Evolutionary conservation across 2,888 invertebrate species (phyloP), one percentile per base, ranked within the genome.

Genomic region (Mesoligia furuncula): DNA sequence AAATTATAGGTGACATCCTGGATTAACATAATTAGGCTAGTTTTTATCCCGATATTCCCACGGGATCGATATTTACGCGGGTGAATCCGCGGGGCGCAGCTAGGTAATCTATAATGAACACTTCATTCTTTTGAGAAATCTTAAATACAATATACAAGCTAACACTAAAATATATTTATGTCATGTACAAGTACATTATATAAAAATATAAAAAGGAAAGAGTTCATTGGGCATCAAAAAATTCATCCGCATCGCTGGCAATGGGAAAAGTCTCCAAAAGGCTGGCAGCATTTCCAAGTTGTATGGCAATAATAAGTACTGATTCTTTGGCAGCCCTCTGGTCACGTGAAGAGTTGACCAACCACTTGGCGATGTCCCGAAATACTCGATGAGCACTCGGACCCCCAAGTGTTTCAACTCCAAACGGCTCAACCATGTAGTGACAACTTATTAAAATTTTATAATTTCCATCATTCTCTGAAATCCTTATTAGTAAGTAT

Each of bases 401-500:
- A 51, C 51, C 8, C 20, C 51, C 51, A 2, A 51, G 51, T 17
- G 51, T 51, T 51, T 51, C 51, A 20, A 20, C 51, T 20, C 20
- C 51, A 20, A 20, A 51, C 20, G 20, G 51, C 51, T 51, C 51
- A 20, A 17, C 20, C 51, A 20, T 51, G 2, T 51, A 51, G 13
- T 45, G 4, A 45, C 45, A 13, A 45, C 0, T 45, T 45, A 13
- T 45, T 45, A 13, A 45, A 1, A 42, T 13, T 42, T 42, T 42
- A 11, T 42, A 42, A 24, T 51, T 65, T 36, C 3, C 7, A 42
- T 36, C n/a, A 45, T 42, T 68, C 27, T 78, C 24, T 36, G 42
- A 15, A 67, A 45, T 68, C 6, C 15, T 77, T 51, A 61, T 77
- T 77, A 77, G 15, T 67, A 17, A 36, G 20, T 66, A 31, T n/a